Evolutionary conservation across 2,888 invertebrate genomes (phyloP).

Genomic region (Nomada fucata): DNA sequence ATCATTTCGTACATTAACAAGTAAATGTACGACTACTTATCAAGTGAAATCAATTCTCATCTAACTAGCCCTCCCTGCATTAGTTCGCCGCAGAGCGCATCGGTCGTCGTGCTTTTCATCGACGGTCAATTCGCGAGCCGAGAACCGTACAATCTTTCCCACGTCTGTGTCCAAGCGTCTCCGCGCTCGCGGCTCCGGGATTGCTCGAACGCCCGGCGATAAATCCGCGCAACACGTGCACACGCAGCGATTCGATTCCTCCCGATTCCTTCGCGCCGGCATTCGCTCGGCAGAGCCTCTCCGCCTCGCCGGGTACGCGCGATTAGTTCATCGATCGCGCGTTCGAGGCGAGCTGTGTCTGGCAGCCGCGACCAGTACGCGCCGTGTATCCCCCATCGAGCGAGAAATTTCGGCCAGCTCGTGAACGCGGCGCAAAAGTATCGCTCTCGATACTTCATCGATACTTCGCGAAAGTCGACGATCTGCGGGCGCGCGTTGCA

Average conservation of each 20-base stretch:
- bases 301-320: not conserved
- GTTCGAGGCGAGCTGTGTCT: not conserved
- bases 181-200: not conserved
- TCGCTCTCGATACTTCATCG: not conserved
- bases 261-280: too few species aligned
- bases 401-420: constrained; percentile 17
- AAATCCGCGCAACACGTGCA: not conserved
- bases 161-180: too few species aligned
- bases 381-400: not conserved
- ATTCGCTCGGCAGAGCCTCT: too few species aligned
- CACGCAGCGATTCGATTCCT: not conserved
- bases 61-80: too few species aligned
- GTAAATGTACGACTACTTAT: too few species aligned
- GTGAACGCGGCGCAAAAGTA: constrained; percentile 2
- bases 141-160: too few species aligned
- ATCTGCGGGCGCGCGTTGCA: not conserved
- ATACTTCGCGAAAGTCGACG: constrained; percentile 1
- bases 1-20: too few species aligned
- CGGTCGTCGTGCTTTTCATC: too few species aligned
- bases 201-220: not conserved
- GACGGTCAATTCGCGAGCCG: too few species aligned
- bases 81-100: too few species aligned
- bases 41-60: too few species aligned
- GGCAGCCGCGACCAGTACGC: not conserved
- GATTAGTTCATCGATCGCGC: not conserved